A percentile compares a stretch with the other conserved stretches of the same genome.
These are phyloP conservation scores for Parotocinclus haroldoi DNA, from an alignment of 2,797 vertebrate species.

Conservation along the genomic window DNA sequence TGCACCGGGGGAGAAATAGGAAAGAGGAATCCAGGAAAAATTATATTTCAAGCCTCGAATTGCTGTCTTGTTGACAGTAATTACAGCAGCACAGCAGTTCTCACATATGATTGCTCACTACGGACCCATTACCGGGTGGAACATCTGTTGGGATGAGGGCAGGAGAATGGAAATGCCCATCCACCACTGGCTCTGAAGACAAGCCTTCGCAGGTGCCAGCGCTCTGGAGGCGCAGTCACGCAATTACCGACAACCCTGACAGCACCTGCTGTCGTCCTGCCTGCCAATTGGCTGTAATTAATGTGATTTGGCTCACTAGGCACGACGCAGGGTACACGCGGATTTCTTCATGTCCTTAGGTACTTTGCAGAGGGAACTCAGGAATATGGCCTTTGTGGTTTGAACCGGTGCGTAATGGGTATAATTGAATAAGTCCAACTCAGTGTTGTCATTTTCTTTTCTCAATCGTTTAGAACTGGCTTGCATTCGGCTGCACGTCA, in stretches of 20 bases:
- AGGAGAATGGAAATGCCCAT: conserved; percentile 27
- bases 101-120: conserved; percentile 22
- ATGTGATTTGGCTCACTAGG: conserved; percentile 42
- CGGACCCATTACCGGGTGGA: conserved; percentile 27
- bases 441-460: conserved; percentile 15
- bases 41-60: conserved; percentile 7
- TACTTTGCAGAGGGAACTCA: conserved; percentile 21
- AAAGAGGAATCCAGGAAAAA: conserved; percentile 20
- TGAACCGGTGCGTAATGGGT: conserved; percentile 23
- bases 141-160: conserved; percentile 37
- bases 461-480: background rate
- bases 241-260: conserved; percentile 44
- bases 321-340: conserved; percentile 27
- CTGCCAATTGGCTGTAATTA: conserved; percentile 50
- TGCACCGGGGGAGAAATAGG: conserved; percentile 12
- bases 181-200: conserved; percentile 28
- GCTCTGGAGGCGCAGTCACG: conserved; percentile 27
- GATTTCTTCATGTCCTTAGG: conserved; percentile 40
- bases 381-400: conserved; percentile 34
- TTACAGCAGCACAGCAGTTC: conserved; percentile 33
- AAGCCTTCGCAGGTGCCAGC: conserved; percentile 37
- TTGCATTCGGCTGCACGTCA: conserved; percentile 15
- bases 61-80: conserved; percentile 31
- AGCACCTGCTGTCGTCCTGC: conserved; percentile 43
- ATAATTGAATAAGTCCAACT: conserved; percentile 38